A percentile compares a stretch with the other conserved stretches of the same genome.
Evolutionary conservation across 2,797 vertebrate genomes (phyloP).

Genomic region (Xyrichtys novacula): DNA sequence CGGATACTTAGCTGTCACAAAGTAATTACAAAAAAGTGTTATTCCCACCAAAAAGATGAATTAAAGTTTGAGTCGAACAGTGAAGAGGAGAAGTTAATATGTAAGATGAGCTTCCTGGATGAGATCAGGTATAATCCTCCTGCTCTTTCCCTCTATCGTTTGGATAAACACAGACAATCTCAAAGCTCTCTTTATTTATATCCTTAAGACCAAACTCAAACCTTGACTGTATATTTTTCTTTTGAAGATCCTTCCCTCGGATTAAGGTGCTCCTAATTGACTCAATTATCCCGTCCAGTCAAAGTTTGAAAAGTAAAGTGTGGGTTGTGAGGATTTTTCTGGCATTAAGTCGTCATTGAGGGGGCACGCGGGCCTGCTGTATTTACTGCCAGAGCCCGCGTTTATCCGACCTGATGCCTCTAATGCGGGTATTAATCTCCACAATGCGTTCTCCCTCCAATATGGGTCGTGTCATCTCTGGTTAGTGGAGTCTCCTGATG

Average conservation of each 20-base stretch:
- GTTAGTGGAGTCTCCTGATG: constrained; percentile 82
- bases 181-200: constrained; percentile 73
- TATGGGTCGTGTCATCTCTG: constrained; percentile 80
- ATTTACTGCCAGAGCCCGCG: constrained; percentile 75
- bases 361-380: constrained; percentile 56
- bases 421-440: constrained; percentile 84
- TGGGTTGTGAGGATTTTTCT: constrained; percentile 66
- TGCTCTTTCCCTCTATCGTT: constrained; percentile 66
- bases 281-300: constrained; percentile 74
- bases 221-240: constrained; percentile 74
- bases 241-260: constrained; percentile 76
- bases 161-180: constrained; percentile 78
- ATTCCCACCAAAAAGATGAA: constrained; percentile 26
- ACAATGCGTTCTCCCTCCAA: constrained; percentile 71
- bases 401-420: constrained; percentile 81
- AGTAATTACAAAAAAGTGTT: constrained; percentile 41
- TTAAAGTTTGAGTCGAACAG: constrained; percentile 62
- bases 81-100: constrained; percentile 59
- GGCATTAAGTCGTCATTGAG: constrained; percentile 79
- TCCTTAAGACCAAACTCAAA: constrained; percentile 76
- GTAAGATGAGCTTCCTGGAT: constrained; percentile 60
- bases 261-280: constrained; percentile 80
- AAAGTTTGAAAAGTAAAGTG: constrained; percentile 80
- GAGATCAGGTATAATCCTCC: constrained; percentile 71
- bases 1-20: constrained; percentile 47